A percentile compares a stretch with the other conserved stretches of the same genome.
Evolutionary conservation across 2,888 invertebrate genomes (phyloP).

Genomic region (Miltochrista miniata): DNA sequence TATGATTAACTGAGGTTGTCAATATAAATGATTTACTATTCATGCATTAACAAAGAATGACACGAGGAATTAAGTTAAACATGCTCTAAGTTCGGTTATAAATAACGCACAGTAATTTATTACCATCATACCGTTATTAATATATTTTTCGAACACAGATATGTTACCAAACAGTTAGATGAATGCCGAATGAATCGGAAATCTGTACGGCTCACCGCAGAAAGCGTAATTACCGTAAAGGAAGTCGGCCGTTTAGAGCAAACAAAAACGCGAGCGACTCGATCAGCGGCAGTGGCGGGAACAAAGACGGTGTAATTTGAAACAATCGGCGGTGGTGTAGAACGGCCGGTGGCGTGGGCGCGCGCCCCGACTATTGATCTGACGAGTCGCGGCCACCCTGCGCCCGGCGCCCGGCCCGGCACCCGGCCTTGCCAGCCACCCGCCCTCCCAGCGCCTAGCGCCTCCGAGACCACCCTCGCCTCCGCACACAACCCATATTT

Average conservation of each 20-base stretch:
- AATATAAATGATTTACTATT: no score
- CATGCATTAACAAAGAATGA: background rate
- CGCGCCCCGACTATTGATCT: conserved; percentile 82
- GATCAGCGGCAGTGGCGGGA: conserved; percentile 79
- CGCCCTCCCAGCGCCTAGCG: conserved; percentile 42
- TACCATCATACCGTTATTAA: background rate
- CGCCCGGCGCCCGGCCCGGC: conserved; percentile 36
- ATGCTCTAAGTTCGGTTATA: background rate
- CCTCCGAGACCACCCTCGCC: conserved; percentile 48
- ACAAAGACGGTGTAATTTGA: conserved; percentile 82
- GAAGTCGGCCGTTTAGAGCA: conserved; percentile 77
- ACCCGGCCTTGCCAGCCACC: conserved; percentile 35
- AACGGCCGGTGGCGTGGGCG: conserved; percentile 70
- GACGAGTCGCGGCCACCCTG: conserved; percentile 63
- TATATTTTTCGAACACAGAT: conserved; percentile 6
- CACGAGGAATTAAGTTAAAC: background rate
- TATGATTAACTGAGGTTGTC: no score
- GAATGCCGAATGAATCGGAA: conserved; percentile 54
- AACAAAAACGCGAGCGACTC: conserved; percentile 79
- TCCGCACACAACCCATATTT: conserved; percentile 74
- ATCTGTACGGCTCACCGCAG: conserved; percentile 66
- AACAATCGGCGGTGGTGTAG: conserved; percentile 79
- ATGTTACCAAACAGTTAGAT: conserved; percentile 54
- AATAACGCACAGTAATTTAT: background rate
- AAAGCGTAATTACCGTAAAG: conserved; percentile 80